Evolutionary conservation across 1,140 invertebrate species (phyloP), one percentile per base, ranked within the genome.

Genomic region (Goniozus legneri): DNA sequence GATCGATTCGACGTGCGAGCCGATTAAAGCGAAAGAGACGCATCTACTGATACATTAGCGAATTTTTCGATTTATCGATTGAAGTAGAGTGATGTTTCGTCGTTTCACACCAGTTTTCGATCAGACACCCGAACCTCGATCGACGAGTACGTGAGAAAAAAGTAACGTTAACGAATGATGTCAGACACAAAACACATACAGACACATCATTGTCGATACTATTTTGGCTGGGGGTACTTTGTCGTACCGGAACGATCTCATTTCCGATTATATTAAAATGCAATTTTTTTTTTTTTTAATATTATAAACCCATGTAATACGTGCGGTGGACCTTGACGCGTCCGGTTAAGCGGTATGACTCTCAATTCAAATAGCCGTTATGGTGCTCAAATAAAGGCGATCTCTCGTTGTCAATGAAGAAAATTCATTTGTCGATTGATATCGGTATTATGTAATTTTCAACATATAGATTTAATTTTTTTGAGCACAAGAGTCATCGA

Each of bases 161-260:
- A n/a, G n/a, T n/a, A n/a, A n/a, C n/a, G n/a, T n/a, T n/a, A n/a
- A n/a, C n/a, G n/a, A n/a, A n/a, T n/a, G n/a, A n/a, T n/a, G n/a
- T n/a, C n/a, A n/a, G n/a, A n/a, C n/a, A n/a, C n/a, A n/a, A n/a
- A n/a, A 38, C 18, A 40, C 6, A 19, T 15, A 27, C 10, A 27
- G 10, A 10, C 4, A 27, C 4, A 27, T 27, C 24, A 27, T 64
- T 60, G 66, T 58, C 58, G 50, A 51, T 65, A 67, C 58, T 50
- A 46, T 37, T 50, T 53, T 65, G 60, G 65, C 68, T 69, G 69
- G 65, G 69, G 72, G 69, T 60, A 58, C 12, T 7, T 61, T 60
- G 65, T 67, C 58, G 65, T 72, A 72, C 71, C 71, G 70, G 71
- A 75, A 70, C 68, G 71, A 75, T 73, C 72, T 73, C 72, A 73